Evolutionary conservation across 2,113 vertebrate genomes (phyloP).

Genomic region (Phylloscopus whistleri): DNA sequence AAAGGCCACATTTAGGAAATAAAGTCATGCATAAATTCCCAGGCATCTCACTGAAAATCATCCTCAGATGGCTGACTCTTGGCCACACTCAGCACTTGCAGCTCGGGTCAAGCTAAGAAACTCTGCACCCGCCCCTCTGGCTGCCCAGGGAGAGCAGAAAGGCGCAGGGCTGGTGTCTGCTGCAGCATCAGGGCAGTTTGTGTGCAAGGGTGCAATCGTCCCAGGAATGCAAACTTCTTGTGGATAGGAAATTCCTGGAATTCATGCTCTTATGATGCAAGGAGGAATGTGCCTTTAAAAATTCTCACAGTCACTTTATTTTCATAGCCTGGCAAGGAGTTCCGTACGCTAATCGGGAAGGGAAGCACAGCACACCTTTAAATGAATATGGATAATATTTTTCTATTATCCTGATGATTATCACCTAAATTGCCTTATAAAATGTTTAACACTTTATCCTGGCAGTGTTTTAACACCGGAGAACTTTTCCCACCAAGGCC

Average conservation of each 20-base stretch:
- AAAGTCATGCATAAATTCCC: background rate
- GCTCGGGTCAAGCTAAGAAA: background rate
- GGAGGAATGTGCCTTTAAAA: slow-evolving; percentile 22
- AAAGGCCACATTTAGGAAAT: background rate
- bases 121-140: background rate
- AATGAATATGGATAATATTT: slow-evolving; percentile 9
- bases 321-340: background rate
- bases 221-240: slow-evolving; percentile 46
- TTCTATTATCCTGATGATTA: slow-evolving; percentile 18
- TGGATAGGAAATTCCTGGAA: slow-evolving; percentile 60
- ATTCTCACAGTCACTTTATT: slow-evolving; percentile 7
- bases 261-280: slow-evolving; percentile 9
- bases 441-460: slow-evolving; percentile 2
- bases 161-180: background rate
- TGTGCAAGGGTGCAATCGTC: background rate
- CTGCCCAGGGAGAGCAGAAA: background rate
- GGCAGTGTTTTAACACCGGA: background rate
- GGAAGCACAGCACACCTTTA: slow-evolving; percentile 3
- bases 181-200: background rate
- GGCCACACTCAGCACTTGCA: background rate
- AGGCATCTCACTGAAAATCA: background rate
- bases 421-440: background rate
- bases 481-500: background rate
- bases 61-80: background rate
- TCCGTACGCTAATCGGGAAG: background rate